Evolutionary conservation across 2,113 vertebrate species (phyloP).

Genomic region (Cryptotis parvus): DNA sequence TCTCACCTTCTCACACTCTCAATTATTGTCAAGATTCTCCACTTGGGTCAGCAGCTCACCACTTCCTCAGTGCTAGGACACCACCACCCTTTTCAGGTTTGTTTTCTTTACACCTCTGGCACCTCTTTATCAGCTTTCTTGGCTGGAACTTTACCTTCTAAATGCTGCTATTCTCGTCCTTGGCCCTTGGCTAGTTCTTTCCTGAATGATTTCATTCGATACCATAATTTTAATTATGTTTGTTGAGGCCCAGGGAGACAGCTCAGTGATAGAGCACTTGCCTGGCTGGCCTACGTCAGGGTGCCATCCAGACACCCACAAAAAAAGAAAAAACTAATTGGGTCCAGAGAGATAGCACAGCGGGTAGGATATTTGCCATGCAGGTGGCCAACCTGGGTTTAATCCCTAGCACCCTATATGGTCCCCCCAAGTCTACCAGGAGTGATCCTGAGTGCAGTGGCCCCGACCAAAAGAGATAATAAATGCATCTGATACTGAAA

Average conservation of each 20-base stretch:
- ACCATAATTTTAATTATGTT: neutral
- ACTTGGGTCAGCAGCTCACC: neutral
- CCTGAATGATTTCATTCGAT: slow-evolving; percentile 6
- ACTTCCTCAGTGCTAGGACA: neutral
- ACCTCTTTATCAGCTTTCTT: slow-evolving; percentile 54
- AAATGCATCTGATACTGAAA: too few relatives aligned
- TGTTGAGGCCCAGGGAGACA: neutral
- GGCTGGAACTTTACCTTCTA: slow-evolving; percentile 29
- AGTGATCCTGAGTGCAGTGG: too few relatives aligned
- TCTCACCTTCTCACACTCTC: neutral
- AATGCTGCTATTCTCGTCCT: neutral
- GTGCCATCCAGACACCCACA: too few relatives aligned
- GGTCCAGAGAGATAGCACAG: too few relatives aligned
- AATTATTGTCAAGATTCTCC: neutral
- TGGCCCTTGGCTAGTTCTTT: neutral
- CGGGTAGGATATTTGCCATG: too few relatives aligned
- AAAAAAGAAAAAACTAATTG: too few relatives aligned
- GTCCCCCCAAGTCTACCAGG: too few relatives aligned
- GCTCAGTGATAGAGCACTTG: too few relatives aligned
- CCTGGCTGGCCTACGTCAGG: too few relatives aligned
- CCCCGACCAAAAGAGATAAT: too few relatives aligned
- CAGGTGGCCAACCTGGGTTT: too few relatives aligned
- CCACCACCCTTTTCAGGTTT: neutral
- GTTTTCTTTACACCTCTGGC: slow-evolving; percentile 30
- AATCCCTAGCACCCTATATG: too few relatives aligned